These are phyloP conservation scores for Acronicta alni DNA, from an alignment of 2,888 invertebrate genomes.

Conservation along the genomic window DNA sequence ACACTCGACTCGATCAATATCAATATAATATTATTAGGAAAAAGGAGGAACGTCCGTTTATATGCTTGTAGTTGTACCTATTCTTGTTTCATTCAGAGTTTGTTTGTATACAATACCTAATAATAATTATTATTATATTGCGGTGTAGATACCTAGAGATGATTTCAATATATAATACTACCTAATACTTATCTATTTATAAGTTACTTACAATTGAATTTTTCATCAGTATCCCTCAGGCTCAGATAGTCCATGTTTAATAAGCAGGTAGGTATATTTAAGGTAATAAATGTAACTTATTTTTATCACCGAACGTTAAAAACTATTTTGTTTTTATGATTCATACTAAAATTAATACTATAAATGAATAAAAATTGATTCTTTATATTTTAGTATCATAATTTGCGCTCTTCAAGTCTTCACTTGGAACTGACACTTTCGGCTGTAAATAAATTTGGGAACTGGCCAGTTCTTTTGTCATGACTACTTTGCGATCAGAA, in stretches of 20 bases:
- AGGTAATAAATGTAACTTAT: conserved; percentile 14
- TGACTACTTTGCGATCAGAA: conserved; percentile 80
- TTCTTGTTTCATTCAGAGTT: too few relatives aligned
- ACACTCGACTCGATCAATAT: too few relatives aligned
- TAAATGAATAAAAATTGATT: conserved; percentile 59
- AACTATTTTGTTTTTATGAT: conserved; percentile 45
- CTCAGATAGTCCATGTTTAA: conserved; percentile 13
- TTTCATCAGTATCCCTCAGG: conserved; percentile 45
- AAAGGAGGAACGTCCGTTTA: too few relatives aligned
- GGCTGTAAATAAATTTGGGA: conserved; percentile 79
- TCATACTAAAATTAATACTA: conserved; percentile 38
- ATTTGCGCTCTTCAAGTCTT: conserved; percentile 62
- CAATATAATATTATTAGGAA: too few relatives aligned
- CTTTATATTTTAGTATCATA: conserved; percentile 71
- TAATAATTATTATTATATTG: too few relatives aligned
- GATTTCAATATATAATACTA: too few relatives aligned
- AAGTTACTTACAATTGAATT: conserved; percentile 69
- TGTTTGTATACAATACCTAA: too few relatives aligned
- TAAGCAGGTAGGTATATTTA: conserved; percentile 9
- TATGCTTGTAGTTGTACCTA: too few relatives aligned
- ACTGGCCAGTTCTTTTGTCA: conserved; percentile 82
- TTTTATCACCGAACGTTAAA: conserved; percentile 29
- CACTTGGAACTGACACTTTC: conserved; percentile 65
- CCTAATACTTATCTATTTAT: conserved; percentile 1
- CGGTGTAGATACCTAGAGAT: too few relatives aligned